Percentiles rank a stretch among this genome's conserved stretches.
phyloP scores from a whole-genome alignment of 2,113 vertebrate genomes.

The Rhinichthys klamathensis region DNA sequence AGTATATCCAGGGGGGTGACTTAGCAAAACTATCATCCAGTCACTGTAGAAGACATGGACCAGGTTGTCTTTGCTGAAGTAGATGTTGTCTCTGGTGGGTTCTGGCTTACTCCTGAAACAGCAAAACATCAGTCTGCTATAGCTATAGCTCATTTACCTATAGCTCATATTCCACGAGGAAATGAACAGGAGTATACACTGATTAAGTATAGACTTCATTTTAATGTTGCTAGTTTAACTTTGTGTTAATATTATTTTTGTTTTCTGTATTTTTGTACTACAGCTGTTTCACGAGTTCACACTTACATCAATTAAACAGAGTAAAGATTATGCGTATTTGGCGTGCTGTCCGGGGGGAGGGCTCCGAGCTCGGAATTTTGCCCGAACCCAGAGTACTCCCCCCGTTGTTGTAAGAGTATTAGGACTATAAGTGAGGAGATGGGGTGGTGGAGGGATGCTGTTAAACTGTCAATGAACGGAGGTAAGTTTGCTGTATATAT shows the following conservation, averaged over 20 bases:
- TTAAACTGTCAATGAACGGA: too few species aligned
- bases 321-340: too few species aligned
- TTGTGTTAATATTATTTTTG: not conserved
- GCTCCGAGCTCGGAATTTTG: too few species aligned
- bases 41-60: not conserved
- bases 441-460: too few species aligned
- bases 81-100: too few species aligned
- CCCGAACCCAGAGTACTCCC: too few species aligned
- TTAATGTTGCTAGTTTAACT: not conserved
- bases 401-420: too few species aligned
- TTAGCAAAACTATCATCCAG: slow-evolving; percentile 26
- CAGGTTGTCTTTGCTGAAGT: not conserved
- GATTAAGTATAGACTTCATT: not conserved
- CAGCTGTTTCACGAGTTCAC: too few species aligned
- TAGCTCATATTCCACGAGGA: not conserved
- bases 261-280: not conserved
- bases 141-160: not conserved
- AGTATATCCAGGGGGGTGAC: not conserved
- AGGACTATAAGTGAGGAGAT: too few species aligned
- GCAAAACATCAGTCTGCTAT: not conserved
- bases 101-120: not conserved
- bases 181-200: not conserved
- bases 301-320: too few species aligned
- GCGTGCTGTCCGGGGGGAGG: too few species aligned
- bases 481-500: too few species aligned